Percentiles rank a stretch among this genome's conserved stretches.
Conservation (phyloP, 2,797 vertebrate species). For the Chelmon rostratus region DNA sequence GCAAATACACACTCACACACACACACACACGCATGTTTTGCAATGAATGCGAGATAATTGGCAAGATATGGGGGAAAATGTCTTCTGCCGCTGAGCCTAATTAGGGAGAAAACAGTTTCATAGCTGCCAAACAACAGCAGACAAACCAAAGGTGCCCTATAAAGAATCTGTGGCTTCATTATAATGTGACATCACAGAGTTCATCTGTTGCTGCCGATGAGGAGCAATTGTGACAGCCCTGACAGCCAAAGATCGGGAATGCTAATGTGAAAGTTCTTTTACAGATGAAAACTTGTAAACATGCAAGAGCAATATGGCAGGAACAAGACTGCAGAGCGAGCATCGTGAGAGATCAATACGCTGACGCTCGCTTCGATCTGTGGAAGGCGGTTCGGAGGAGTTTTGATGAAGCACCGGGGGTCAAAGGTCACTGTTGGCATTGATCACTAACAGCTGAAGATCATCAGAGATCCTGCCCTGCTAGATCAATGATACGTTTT, state of each 20-base stretch:
- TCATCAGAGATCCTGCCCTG: conserved; percentile 45
- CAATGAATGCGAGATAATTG: conserved; percentile 70
- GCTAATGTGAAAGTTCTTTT: conserved; percentile 45
- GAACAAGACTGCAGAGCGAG: conserved; percentile 10
- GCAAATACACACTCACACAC: conserved; percentile 21
- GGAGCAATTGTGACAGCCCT: conserved; percentile 18
- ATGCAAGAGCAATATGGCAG: conserved; percentile 6
- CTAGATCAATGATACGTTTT: conserved; percentile 51
- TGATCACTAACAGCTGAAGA: conserved; percentile 64
- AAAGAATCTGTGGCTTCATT: conserved; percentile 65
- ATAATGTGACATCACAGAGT: conserved; percentile 48
- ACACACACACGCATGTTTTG: conserved; percentile 34
- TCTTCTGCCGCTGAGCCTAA: conserved; percentile 68
- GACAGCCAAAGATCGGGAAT: conserved; percentile 53
- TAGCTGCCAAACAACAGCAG: conserved; percentile 72
- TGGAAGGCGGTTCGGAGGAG: conserved; percentile 16
- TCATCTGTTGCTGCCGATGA: conserved; percentile 42
- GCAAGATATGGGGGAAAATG: conserved; percentile 51
- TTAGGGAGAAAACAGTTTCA: conserved; percentile 69
- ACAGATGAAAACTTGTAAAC: conserved; percentile 52
- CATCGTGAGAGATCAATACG: conserved; percentile 46
- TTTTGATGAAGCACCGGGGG: conserved; percentile 69
- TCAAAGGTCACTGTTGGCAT: conserved; percentile 68
- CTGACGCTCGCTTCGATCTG: conserved; percentile 42
- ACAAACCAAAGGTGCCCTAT: conserved; percentile 70